Conservation (phyloP, 2,113 vertebrate species). For the Acrocephalus arundinaceus region DNA sequence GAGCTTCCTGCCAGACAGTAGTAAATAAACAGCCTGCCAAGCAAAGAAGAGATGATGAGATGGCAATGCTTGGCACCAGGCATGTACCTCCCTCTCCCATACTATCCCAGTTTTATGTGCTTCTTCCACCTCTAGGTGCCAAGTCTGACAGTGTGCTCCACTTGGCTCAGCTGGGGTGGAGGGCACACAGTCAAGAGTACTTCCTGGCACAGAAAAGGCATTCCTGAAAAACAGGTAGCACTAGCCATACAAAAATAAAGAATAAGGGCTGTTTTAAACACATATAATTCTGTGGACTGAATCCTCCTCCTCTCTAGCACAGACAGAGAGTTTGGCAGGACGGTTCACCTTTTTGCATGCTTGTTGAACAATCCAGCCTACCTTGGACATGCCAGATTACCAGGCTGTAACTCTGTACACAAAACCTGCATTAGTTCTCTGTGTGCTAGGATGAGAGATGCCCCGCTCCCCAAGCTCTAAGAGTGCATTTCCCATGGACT, state of each 20-base stretch:
- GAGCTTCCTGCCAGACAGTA: background rate
- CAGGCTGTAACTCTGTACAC: background rate
- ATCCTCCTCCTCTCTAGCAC: rapidly evolving
- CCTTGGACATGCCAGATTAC: background rate
- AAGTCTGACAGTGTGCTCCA: background rate
- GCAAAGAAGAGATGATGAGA: background rate
- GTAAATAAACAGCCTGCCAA: constrained; percentile 18
- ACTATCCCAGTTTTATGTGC: background rate
- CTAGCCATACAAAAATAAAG: background rate
- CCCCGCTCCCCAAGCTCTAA: background rate
- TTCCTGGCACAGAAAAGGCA: background rate
- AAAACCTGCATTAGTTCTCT: background rate
- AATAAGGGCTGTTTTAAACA: background rate
- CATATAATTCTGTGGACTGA: background rate
- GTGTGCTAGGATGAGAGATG: background rate
- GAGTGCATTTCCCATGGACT: background rate
- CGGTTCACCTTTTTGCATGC: background rate
- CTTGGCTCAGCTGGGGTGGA: background rate
- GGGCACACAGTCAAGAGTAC: background rate
- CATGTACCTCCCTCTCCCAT: background rate
- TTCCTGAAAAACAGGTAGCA: background rate
- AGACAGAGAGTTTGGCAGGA: background rate
- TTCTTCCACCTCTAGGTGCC: background rate
- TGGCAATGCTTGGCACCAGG: background rate
- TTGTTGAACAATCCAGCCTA: background rate